These are phyloP conservation scores for Pseudomyrmex pallidus DNA, from an alignment of 1,140 invertebrate species.

Conservation along the genomic window DNA sequence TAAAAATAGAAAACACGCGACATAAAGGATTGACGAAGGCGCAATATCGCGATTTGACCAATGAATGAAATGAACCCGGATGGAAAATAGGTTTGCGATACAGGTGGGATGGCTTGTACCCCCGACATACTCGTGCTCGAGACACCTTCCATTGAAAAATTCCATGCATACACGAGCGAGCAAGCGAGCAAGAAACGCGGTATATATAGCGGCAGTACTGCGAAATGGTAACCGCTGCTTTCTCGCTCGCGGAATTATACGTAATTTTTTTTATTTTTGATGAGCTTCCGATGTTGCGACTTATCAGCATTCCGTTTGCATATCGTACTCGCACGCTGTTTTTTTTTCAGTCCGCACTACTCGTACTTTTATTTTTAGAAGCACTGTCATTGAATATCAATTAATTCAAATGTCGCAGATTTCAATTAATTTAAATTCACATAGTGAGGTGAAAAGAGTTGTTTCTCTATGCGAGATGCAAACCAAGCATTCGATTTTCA, in stretches of 20 bases:
- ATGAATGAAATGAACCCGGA: conserved; percentile 26
- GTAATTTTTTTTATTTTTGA: conserved; percentile 52
- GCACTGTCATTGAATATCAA: too few species aligned
- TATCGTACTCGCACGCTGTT: background rate
- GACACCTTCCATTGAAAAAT: conserved; percentile 65
- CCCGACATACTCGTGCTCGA: conserved; percentile 45
- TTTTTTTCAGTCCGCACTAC: too few species aligned
- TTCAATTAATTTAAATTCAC: too few species aligned
- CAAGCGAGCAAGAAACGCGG: background rate
- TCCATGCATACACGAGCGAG: conserved; percentile 67
- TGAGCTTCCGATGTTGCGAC: background rate
- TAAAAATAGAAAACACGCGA: background rate
- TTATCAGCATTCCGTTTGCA: background rate
- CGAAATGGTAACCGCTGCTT: conserved; percentile 4
- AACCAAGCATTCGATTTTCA: too few species aligned
- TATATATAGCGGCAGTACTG: conserved; percentile 28
- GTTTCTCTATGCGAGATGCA: too few species aligned
- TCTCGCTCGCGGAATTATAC: conserved; percentile 27
- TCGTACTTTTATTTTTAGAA: too few species aligned
- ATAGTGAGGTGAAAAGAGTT: too few species aligned
- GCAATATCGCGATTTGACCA: conserved; percentile 8
- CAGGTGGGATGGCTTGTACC: background rate
- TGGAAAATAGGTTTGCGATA: conserved; percentile 12
- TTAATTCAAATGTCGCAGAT: too few species aligned
- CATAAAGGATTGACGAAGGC: background rate